phyloP scores from a whole-genome alignment of 1,140 invertebrate species.

The Psilanteris sp. region DNA sequence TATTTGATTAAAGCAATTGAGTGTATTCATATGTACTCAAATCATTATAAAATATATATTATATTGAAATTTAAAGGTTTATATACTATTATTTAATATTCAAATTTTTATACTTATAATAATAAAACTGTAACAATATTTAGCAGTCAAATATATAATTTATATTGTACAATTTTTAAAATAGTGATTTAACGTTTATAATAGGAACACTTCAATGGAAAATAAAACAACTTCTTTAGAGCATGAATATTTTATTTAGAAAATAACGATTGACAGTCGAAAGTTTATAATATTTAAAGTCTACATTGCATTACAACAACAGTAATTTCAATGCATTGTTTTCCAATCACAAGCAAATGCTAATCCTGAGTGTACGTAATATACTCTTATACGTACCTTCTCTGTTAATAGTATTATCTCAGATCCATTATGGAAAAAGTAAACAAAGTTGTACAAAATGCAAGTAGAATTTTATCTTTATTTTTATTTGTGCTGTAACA shows the following conservation, averaged over 20 bases:
- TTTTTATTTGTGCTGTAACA: constrained; percentile 48
- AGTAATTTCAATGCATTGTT: constrained; percentile 45
- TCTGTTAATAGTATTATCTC: constrained; percentile 12
- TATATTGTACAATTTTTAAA: too few relatives aligned
- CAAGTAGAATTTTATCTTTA: constrained; percentile 21
- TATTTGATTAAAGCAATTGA: too few relatives aligned
- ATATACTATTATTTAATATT: too few relatives aligned
- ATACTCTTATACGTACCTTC: constrained; percentile 3
- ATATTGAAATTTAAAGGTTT: too few relatives aligned
- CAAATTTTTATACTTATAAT: too few relatives aligned
- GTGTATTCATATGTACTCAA: too few relatives aligned
- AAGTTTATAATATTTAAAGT: constrained; percentile 50
- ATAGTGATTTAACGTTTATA: too few relatives aligned
- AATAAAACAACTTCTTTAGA: constrained; percentile 1
- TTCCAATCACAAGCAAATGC: constrained; percentile 31
- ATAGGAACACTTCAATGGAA: too few relatives aligned
- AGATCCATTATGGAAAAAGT: constrained; percentile 6
- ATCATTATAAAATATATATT: too few relatives aligned
- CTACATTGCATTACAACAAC: constrained; percentile 54
- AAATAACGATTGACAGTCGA: constrained; percentile 53
- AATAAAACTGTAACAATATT: too few relatives aligned
- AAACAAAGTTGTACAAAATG: constrained; percentile 35
- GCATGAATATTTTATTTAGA: constrained; percentile 58
- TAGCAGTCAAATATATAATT: too few relatives aligned
- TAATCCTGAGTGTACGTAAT: constrained; percentile 35